phyloP scores from a whole-genome alignment of 1,140 invertebrate genomes.

The Plectus sambesii region DNA sequence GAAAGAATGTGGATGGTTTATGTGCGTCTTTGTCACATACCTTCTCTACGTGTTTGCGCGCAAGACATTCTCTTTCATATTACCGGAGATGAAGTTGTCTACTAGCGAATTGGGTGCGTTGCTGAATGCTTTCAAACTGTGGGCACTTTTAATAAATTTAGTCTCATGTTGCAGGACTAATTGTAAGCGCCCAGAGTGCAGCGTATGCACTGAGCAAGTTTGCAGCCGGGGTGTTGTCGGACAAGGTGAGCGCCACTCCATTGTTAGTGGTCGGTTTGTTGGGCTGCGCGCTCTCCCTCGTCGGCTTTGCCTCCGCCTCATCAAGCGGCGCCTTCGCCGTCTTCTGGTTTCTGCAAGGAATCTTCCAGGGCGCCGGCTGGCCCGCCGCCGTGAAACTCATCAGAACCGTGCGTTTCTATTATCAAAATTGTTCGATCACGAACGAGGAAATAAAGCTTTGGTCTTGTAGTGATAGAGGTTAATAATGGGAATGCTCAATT shows the following conservation, averaged over 20 bases:
- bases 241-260: background rate
- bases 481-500: too few species aligned
- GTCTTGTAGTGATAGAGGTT: too few species aligned
- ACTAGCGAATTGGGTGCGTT: too few species aligned
- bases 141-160: too few species aligned
- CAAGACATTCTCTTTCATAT: too few species aligned
- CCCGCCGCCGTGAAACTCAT: background rate
- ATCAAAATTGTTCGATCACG: too few species aligned
- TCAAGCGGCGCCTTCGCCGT: background rate
- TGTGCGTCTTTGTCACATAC: too few species aligned
- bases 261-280: background rate
- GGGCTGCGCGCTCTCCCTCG: background rate
- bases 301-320: background rate
- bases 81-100: too few species aligned
- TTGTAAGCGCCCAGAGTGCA: background rate
- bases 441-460: too few species aligned
- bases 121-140: too few species aligned
- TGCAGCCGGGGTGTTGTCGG: background rate
- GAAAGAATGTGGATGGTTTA: too few species aligned
- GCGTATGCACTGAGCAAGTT: background rate
- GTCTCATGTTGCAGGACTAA: background rate
- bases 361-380: background rate
- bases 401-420: background rate
- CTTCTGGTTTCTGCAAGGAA: background rate
- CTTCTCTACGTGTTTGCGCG: too few species aligned